Percentiles rank a stretch among this genome's conserved stretches.
Conservation (phyloP, 2,797 vertebrate species). For the Pseudomugil tenellus region DNA sequence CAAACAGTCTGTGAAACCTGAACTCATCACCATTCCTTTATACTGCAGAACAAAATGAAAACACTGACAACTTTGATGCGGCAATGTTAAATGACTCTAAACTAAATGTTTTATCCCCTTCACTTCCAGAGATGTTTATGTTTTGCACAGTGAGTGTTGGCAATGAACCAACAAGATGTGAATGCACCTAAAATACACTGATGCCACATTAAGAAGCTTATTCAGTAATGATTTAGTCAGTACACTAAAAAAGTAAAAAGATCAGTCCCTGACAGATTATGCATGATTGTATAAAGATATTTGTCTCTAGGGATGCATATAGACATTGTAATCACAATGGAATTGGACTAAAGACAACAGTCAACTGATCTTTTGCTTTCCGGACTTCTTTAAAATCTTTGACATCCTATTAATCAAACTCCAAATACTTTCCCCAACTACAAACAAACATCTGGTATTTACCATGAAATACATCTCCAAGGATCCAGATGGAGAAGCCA, state of each 20-base stretch:
- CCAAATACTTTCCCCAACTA: conserved; percentile 17
- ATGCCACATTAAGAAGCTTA: no score
- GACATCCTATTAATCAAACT: background rate
- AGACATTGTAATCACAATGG: background rate
- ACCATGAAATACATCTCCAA: conserved; percentile 76
- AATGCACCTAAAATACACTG: no score
- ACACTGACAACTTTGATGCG: background rate
- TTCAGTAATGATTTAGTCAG: no score
- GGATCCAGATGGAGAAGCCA: conserved; percentile 77
- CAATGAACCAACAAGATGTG: no score
- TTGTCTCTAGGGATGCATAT: background rate
- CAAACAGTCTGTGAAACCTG: background rate
- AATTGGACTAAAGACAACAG: background rate
- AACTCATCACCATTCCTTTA: background rate
- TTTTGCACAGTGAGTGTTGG: no score
- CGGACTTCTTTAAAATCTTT: background rate
- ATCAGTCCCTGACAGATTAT: background rate
- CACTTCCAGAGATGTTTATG: no score
- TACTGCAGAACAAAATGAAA: background rate
- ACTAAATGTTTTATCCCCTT: no score
- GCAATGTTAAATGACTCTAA: background rate
- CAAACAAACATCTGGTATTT: conserved; percentile 54
- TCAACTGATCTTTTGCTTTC: background rate
- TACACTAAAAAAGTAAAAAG: background rate
- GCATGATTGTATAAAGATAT: background rate